Conservation (phyloP, 1,140 invertebrate species). For the Lordiphosa mommai region DNA sequence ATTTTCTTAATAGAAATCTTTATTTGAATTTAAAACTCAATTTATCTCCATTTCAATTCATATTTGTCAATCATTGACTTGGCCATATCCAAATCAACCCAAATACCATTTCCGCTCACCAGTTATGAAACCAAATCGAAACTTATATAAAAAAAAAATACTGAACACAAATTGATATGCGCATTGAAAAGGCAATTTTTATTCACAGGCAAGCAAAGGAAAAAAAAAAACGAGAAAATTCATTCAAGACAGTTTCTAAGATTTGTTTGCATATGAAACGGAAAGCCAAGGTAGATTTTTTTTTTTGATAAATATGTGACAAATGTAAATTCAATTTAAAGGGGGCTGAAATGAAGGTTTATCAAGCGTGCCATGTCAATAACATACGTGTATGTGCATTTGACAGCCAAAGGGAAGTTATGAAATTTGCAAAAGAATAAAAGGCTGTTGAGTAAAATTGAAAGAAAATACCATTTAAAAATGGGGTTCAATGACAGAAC, state of each 20-base stretch:
- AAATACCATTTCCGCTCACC: constrained; percentile 58
- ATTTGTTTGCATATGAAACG: constrained; percentile 24
- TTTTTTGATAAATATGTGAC: constrained; percentile 8
- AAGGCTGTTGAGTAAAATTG: neutral
- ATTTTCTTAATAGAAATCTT: too few relatives aligned
- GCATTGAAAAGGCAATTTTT: constrained; percentile 50
- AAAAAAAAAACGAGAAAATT: constrained; percentile 31
- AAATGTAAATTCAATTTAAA: constrained; percentile 11
- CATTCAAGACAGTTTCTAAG: constrained; percentile 38
- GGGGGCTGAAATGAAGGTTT: neutral
- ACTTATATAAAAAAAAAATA: constrained; percentile 57
- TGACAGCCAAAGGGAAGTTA: constrained; percentile 8
- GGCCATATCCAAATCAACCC: constrained; percentile 27
- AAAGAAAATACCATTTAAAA: neutral
- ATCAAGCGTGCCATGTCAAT: neutral
- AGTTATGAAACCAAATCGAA: constrained; percentile 60
- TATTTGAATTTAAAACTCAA: too few relatives aligned
- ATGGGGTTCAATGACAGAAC: too few relatives aligned
- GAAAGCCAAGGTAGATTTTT: constrained; percentile 11
- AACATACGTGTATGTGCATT: neutral
- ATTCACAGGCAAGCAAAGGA: constrained; percentile 30
- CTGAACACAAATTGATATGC: constrained; percentile 52
- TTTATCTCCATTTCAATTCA: neutral
- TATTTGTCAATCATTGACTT: neutral
- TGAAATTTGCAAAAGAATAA: neutral